These are phyloP conservation scores for Chrysomallon squamiferum DNA, from an alignment of 1,140 invertebrate genomes.

Conservation along the genomic window DNA sequence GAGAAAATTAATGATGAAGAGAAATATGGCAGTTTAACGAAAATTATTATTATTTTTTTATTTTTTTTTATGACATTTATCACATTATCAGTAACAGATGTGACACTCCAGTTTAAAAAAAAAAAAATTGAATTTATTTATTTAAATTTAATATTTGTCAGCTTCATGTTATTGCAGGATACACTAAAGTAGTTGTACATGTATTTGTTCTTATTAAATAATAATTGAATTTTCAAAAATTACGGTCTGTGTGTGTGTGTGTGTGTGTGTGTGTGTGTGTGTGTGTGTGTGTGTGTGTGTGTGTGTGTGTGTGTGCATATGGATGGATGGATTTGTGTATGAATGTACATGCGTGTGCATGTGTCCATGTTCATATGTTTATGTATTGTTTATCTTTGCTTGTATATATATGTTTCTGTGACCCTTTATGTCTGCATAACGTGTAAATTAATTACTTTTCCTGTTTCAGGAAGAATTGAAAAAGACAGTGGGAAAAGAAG, in stretches of 20 bases:
- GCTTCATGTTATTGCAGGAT: background rate
- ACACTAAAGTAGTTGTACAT: background rate
- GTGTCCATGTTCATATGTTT: background rate
- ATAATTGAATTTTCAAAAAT: background rate
- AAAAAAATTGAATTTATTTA: background rate
- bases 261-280: no score
- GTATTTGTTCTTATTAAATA: background rate
- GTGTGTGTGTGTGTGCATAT: background rate
- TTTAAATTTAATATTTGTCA: background rate
- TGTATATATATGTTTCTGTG: background rate
- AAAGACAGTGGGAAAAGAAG: no score
- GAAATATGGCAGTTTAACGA: no score
- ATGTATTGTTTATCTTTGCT: background rate
- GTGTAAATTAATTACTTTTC: background rate
- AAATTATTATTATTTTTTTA: no score
- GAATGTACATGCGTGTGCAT: background rate
- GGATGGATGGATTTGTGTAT: background rate
- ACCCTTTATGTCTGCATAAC: background rate
- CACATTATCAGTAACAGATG: no score
- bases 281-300: slow-evolving; percentile 2
- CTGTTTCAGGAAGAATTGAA: no score
- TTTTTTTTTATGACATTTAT: no score
- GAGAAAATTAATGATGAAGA: no score
- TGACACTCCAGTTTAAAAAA: no score
- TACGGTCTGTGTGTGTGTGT: no score